Percentiles rank a stretch among this genome's conserved stretches.
These are phyloP conservation scores for Microtus oregoni DNA, from an alignment of 2,113 vertebrate genomes.

Conservation along the genomic window DNA sequence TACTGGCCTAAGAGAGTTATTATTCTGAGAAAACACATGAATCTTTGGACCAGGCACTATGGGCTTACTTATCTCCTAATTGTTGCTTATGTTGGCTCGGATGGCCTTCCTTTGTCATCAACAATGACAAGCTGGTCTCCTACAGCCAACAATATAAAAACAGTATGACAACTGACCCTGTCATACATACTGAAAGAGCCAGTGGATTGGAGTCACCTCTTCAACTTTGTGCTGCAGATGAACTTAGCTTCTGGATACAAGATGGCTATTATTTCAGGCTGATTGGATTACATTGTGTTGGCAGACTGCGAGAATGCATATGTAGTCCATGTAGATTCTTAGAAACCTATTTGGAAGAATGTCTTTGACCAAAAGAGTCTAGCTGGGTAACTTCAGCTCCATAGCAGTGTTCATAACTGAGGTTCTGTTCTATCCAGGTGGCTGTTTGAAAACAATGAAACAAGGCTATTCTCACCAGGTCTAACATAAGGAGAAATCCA, in stretches of 20 bases:
- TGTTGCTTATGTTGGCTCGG: slow-evolving; percentile 41
- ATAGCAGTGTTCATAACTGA: neutral
- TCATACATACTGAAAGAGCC: neutral
- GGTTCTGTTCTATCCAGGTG: neutral
- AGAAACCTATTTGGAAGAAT: slow-evolving; percentile 15
- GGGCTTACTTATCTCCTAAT: slow-evolving; percentile 36
- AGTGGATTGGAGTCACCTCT: neutral
- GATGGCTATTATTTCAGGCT: slow-evolving; percentile 13
- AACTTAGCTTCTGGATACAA: neutral
- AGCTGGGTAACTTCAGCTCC: neutral
- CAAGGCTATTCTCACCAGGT: neutral
- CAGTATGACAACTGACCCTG: neutral
- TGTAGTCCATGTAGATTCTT: neutral
- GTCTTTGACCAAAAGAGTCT: slow-evolving; percentile 13
- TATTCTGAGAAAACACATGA: slow-evolving; percentile 18
- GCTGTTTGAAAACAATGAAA: neutral
- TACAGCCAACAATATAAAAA: neutral
- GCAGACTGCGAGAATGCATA: neutral
- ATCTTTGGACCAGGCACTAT: neutral
- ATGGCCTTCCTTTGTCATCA: slow-evolving; percentile 44
- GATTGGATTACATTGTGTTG: neutral
- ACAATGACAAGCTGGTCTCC: neutral
- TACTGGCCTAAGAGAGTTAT: slow-evolving; percentile 1
- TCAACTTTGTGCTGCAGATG: neutral
- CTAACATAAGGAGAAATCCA: neutral